Conservation (phyloP, 2,113 vertebrate genomes). For the Nothocercus julius region DNA sequence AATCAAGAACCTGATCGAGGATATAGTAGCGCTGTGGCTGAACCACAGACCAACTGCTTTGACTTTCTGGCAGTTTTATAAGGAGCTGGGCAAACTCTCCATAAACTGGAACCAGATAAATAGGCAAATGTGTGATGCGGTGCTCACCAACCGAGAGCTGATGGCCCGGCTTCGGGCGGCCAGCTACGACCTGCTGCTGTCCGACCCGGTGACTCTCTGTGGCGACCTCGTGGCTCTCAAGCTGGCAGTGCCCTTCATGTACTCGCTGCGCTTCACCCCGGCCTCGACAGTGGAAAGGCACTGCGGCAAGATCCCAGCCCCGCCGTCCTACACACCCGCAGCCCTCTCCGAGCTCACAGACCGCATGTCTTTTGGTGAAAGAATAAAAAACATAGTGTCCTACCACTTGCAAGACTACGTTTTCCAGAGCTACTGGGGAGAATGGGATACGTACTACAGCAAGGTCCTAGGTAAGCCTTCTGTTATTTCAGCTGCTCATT, state of each 20-base stretch:
- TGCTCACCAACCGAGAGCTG: slow-evolving; percentile 66
- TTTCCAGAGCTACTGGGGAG: slow-evolving; percentile 73
- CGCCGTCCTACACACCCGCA: slow-evolving; percentile 70
- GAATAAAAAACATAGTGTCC: slow-evolving; percentile 76
- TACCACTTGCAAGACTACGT: slow-evolving; percentile 76
- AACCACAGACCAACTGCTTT: slow-evolving; percentile 68
- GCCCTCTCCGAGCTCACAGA: slow-evolving; percentile 79
- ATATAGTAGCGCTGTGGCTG: slow-evolving; percentile 70
- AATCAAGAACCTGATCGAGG: slow-evolving; percentile 22
- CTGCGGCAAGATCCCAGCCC: slow-evolving; percentile 77
- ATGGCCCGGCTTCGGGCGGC: slow-evolving; percentile 67
- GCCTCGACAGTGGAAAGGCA: slow-evolving; percentile 77
- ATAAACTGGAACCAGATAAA: slow-evolving; percentile 26
- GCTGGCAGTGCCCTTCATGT: slow-evolving; percentile 76
- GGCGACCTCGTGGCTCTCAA: slow-evolving; percentile 79
- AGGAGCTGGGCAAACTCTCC: slow-evolving; percentile 60
- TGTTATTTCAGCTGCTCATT: background rate
- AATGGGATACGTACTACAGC: slow-evolving; percentile 79
- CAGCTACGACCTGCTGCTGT: slow-evolving; percentile 72
- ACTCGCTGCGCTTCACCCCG: slow-evolving; percentile 75
- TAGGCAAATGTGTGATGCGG: slow-evolving; percentile 62
- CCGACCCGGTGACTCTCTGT: slow-evolving; percentile 72
- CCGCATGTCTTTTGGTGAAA: slow-evolving; percentile 74
- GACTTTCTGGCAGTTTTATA: slow-evolving; percentile 76
- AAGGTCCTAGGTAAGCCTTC: slow-evolving; percentile 75